Percentiles rank a stretch among this genome's conserved stretches.
Evolutionary conservation across 2,888 invertebrate genomes (phyloP).

Genomic region (Amblyjoppa proteus): DNA sequence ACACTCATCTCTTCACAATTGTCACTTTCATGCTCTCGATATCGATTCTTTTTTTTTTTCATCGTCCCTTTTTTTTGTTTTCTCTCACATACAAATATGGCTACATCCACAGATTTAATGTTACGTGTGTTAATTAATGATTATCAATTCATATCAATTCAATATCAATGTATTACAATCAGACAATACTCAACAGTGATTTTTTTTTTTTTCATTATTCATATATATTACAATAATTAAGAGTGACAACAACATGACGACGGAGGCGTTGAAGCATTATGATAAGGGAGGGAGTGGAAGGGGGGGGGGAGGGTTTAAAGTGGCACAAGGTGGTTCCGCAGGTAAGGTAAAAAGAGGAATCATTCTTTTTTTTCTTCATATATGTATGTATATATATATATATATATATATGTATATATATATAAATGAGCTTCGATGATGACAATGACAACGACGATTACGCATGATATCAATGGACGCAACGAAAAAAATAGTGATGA

Average conservation of each 20-base stretch:
- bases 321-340: conserved; percentile 77
- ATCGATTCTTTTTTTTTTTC: conserved; percentile 36
- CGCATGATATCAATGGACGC: conserved; percentile 64
- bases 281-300: conserved; percentile 68
- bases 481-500: conserved; percentile 22
- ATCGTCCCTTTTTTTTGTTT: neutral
- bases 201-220: conserved; percentile 76
- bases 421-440: conserved; percentile 65
- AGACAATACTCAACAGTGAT: conserved; percentile 85
- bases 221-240: conserved; percentile 85
- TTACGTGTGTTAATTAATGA: conserved; percentile 83
- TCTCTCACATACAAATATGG: conserved; percentile 76
- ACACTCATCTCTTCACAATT: conserved; percentile 50
- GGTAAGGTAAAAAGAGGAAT: conserved; percentile 65
- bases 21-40: conserved; percentile 51
- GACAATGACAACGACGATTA: conserved; percentile 67
- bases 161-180: conserved; percentile 85
- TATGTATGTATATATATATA: too few species aligned
- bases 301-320: conserved; percentile 28
- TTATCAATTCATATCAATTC: conserved; percentile 85
- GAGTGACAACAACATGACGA: conserved; percentile 85
- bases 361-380: conserved; percentile 18
- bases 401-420: neutral
- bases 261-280: conserved; percentile 84
- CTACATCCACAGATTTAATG: conserved; percentile 77